These are phyloP conservation scores for Hippocampus abdominalis DNA, from an alignment of 2,113 vertebrate genomes.

Conservation along the genomic window DNA sequence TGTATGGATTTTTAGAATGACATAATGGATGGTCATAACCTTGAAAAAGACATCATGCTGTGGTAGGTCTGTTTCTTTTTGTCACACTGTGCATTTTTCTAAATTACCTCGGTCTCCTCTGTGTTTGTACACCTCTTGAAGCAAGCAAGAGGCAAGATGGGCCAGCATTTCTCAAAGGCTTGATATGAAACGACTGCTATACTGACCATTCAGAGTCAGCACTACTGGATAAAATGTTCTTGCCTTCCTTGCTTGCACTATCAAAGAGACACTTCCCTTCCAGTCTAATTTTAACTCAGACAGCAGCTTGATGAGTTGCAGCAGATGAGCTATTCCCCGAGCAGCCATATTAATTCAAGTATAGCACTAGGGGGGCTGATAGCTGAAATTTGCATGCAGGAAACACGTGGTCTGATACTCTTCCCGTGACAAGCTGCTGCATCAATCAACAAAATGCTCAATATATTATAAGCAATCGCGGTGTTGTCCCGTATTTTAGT, in stretches of 20 bases:
- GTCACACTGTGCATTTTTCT: conserved; percentile 4
- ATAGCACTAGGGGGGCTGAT: conserved; percentile 30
- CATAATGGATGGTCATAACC: conserved; percentile 22
- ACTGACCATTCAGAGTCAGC: conserved; percentile 3
- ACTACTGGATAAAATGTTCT: conserved; percentile 21
- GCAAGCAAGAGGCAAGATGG: not conserved
- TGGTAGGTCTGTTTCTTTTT: conserved; percentile 1
- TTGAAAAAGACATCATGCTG: conserved; percentile 13
- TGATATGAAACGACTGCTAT: conserved; percentile 8
- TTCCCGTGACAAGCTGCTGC: not conserved
- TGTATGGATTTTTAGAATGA: conserved; percentile 26
- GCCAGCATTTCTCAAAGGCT: not conserved
- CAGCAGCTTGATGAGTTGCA: conserved; percentile 51
- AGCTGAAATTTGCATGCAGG: conserved; percentile 3
- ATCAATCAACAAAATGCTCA: conserved; percentile 51
- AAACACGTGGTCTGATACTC: not conserved
- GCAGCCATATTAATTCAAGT: conserved; percentile 52
- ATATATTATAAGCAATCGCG: conserved; percentile 1
- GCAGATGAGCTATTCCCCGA: conserved; percentile 48
- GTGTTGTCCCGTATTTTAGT: conserved; percentile 17
- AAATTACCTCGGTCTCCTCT: conserved; percentile 4
- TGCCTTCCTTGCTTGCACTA: conserved; percentile 8
- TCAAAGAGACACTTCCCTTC: conserved; percentile 30
- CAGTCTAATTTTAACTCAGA: conserved; percentile 54
- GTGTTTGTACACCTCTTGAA: not conserved